These are phyloP conservation scores for Andrena hattorfiana DNA, from an alignment of 2,888 invertebrate species.

Conservation along the genomic window DNA sequence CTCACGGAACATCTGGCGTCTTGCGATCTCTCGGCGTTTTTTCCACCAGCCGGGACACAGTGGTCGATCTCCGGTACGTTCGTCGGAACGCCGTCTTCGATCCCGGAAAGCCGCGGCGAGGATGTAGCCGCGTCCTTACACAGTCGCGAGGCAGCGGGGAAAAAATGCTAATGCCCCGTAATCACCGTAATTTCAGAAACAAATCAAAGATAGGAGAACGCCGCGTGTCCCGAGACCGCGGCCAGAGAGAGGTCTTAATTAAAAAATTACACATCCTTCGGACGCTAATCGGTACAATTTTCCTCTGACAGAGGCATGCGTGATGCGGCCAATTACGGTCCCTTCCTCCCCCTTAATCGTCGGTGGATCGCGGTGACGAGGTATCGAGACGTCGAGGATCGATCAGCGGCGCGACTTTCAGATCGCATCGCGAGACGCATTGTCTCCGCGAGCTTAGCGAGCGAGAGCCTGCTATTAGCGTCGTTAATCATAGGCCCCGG, in stretches of 20 bases:
- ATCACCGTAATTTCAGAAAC: conserved; percentile 49
- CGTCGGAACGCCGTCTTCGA: conserved; percentile 31
- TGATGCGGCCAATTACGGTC: conserved; percentile 63
- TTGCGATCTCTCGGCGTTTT: background rate
- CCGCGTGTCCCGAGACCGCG: conserved; percentile 4
- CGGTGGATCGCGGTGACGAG: conserved; percentile 51
- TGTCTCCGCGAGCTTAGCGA: conserved; percentile 56
- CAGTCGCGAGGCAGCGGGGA: background rate
- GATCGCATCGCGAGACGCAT: conserved; percentile 62
- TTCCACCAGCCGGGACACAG: background rate
- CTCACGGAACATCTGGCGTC: conserved; percentile 46
- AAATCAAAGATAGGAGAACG: conserved; percentile 17
- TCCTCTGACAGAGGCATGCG: conserved; percentile 54
- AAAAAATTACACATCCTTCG: conserved; percentile 70
- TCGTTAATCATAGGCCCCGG: conserved; percentile 64
- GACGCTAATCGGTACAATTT: conserved; percentile 70
- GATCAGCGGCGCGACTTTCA: conserved; percentile 58
- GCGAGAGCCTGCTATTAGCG: conserved; percentile 54
- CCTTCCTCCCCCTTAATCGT: conserved; percentile 49
- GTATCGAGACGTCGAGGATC: conserved; percentile 58
- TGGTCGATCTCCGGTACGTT: conserved; percentile 27
- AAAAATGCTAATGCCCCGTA: conserved; percentile 43
- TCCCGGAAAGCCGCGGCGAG: conserved; percentile 32
- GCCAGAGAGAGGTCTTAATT: conserved; percentile 56
- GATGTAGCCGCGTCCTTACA: conserved; percentile 22